phyloP scores from a whole-genome alignment of 2,888 invertebrate species.

The Caenorhabditis doughertyi region DNA sequence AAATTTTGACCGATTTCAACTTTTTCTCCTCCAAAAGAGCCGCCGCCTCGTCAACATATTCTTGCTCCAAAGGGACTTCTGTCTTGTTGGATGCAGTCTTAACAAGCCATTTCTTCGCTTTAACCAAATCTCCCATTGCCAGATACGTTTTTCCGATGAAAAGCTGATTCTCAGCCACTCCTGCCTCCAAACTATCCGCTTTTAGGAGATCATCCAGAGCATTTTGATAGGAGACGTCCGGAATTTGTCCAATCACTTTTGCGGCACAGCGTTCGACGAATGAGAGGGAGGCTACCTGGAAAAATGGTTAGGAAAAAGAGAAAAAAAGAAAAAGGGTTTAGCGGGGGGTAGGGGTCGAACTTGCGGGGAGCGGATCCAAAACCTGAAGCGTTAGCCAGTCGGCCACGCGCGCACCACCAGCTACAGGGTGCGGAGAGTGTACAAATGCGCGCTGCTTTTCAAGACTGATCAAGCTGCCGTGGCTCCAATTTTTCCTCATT shows the following conservation, averaged over 20 bases:
- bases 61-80: constrained; percentile 55
- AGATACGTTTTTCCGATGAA: constrained; percentile 69
- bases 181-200: constrained; percentile 37
- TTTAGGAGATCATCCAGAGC: constrained; percentile 66
- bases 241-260: constrained; percentile 62
- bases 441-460: too few relatives aligned
- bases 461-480: too few relatives aligned
- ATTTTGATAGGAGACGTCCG: constrained; percentile 52
- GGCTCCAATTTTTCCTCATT: too few relatives aligned
- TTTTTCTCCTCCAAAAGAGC: constrained; percentile 53
- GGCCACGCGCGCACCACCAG: too few relatives aligned
- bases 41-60: constrained; percentile 62
- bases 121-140: constrained; percentile 58
- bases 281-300: too few relatives aligned
- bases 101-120: constrained; percentile 63
- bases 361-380: too few relatives aligned
- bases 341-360: too few relatives aligned
- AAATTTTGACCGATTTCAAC: constrained; percentile 29
- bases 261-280: constrained; percentile 60
- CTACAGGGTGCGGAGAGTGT: too few relatives aligned
- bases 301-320: too few relatives aligned
- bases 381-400: too few relatives aligned
- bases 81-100: constrained; percentile 40
- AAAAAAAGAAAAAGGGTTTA: too few relatives aligned
- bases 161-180: constrained; percentile 66